These are phyloP conservation scores for Matsumurasca onukii DNA, from an alignment of 1,140 invertebrate genomes.

Conservation along the genomic window DNA sequence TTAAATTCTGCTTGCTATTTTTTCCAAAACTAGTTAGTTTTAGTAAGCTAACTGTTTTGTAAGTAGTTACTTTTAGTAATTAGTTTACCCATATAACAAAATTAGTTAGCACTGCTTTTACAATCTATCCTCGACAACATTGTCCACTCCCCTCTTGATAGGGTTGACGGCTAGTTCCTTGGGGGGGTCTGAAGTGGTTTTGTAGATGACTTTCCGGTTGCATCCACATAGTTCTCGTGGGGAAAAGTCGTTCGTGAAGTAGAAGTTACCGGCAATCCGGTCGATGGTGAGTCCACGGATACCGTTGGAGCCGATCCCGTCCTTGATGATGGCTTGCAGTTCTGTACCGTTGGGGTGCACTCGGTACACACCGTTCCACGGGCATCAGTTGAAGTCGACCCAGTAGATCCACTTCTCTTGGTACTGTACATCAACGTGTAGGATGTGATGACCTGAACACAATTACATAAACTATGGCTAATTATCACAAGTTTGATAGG, in stretches of 20 bases:
- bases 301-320: conserved; percentile 93
- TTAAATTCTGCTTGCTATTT: too few species aligned
- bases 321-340: conserved; percentile 79
- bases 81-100: too few species aligned
- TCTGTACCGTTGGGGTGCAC: conserved; percentile 88
- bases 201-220: conserved; percentile 87
- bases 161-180: conserved; percentile 96
- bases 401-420: conserved; percentile 93
- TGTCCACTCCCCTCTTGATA: conserved; percentile 65
- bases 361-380: conserved; percentile 91
- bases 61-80: too few species aligned
- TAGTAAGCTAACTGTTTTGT: too few species aligned
- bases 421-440: conserved; percentile 88
- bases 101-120: too few species aligned
- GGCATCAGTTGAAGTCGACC: conserved; percentile 91
- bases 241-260: conserved; percentile 96
- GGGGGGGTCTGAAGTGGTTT: conserved; percentile 91
- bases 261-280: conserved; percentile 95
- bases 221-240: conserved; percentile 94
- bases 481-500: too few species aligned
- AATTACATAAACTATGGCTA: too few species aligned
- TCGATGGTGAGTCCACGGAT: conserved; percentile 92
- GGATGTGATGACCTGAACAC: conserved; percentile 70
- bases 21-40: too few species aligned
- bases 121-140: too few species aligned